A percentile compares a stretch with the other conserved stretches of the same genome.
Evolutionary conservation across 2,113 vertebrate genomes (phyloP).

Genomic region (Gobius niger): DNA sequence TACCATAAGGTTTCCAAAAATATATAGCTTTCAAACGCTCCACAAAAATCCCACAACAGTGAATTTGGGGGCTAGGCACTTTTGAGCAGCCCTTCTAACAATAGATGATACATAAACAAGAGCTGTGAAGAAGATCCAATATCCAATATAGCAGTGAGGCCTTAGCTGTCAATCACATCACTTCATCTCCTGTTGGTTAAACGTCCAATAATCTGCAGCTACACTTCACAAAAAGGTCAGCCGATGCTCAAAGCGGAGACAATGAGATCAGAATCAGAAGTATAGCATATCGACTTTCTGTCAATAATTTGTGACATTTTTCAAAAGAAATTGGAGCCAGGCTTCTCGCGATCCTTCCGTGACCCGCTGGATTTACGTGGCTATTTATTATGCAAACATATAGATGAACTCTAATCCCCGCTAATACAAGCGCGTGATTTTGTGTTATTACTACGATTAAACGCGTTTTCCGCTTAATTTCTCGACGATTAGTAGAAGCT

Average conservation of each 20-base stretch:
- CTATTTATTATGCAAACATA: constrained; percentile 6
- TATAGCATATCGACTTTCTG: background rate
- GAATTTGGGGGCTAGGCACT: too few relatives aligned
- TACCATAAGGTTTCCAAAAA: too few relatives aligned
- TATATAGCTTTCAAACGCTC: too few relatives aligned
- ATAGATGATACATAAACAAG: background rate
- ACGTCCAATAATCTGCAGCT: constrained; percentile 1
- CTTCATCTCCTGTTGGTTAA: background rate
- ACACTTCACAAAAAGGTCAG: background rate
- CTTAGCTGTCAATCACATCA: background rate
- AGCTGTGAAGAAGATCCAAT: background rate
- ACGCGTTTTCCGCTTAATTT: background rate
- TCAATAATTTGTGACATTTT: constrained; percentile 7
- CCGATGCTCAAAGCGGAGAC: background rate
- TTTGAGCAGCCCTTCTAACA: background rate
- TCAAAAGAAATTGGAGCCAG: background rate
- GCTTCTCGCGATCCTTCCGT: background rate
- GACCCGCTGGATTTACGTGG: background rate
- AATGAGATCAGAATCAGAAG: constrained; percentile 2
- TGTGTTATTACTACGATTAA: constrained; percentile 6
- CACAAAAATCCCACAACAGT: too few relatives aligned
- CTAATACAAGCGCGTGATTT: background rate
- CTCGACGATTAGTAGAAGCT: background rate
- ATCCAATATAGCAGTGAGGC: background rate
- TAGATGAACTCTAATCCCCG: background rate